Base-by-base conservation (phyloP, 2,113 vertebrate species). In the Vanacampus margaritifer region DNA sequence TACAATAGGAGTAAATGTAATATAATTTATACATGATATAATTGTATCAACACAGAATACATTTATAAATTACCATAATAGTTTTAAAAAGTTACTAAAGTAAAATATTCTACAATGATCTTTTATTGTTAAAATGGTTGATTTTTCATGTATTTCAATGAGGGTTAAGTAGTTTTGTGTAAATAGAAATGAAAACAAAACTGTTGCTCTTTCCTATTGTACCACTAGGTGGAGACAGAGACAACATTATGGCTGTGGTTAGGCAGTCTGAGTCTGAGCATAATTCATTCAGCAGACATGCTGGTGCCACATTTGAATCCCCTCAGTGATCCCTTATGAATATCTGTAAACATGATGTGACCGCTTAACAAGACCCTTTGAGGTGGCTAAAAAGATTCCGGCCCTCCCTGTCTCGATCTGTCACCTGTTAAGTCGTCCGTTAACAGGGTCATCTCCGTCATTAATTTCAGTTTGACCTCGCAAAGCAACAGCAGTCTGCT, bases 151-250 rank as follows among this genome's bases (percentile, higher is more conserved):
- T n/a, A n/a, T n/a, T n/a, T n/a, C n/a, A n/a, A n/a, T n/a, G n/a
- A n/a, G n/a, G n/a, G n/a, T n/a, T n/a, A n/a, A n/a, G n/a, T n/a
- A 8, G 46, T 50, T 50, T 50, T 50, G 6, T 21, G 16, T n/a
- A 41, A 41, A 24, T 39, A 17, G 6, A 57, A 62, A 62, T 62
- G 1, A 19, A 59, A 59, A 37, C 19, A 37, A 62, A 62, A 62
- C 6, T 17, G 10, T 58, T 87, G 84, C 36, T 37, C 57, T 86
- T 80, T 71, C 65, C 6, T 36, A 3, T 21, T 58, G 8, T 23
- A 39, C 90, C 92, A 87, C 79, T 59, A 82, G 91, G 87, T 84
- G 92, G 90, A 90, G 90, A 90, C 91, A 92, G 73, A 88, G 86
- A 85, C 86, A 88, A 80, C 68, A 65, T 48, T 76, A 76, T 91